Evolutionary conservation across 2,888 invertebrate genomes (phyloP), one percentile per base, ranked within the genome.

Genomic region (Hypsopygia costalis): DNA sequence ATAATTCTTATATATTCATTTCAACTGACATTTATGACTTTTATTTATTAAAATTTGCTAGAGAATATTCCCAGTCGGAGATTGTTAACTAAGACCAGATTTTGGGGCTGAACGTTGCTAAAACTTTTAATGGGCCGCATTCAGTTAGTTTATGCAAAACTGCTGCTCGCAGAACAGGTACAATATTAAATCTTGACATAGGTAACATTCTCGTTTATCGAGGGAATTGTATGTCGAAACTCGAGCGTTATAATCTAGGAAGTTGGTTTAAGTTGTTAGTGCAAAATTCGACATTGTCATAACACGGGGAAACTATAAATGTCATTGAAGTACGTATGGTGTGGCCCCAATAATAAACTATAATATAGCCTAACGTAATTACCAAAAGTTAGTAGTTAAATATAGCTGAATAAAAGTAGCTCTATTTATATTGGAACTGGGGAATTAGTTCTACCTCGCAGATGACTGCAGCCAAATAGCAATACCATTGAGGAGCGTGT

Each of bases 71-170:
- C 21, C 25, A 33, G 12, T 28, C 28, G 2, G 16, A 28, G 22
- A 38, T 36, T 51, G 56, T 62, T 55, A 59, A 51, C 51, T 56
- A 60, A 64, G 60, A 62, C 58, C 59, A 58, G 57, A 65, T 62
- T 65, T 66, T 46, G 63, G 65, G 69, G 69, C 61, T 68, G 16
- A 16, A 16, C 4, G 71, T 71, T 67, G 67, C 69, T 64, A 47
- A 52, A 82, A 82, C 74, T 81, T 81, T 79, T 80, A 79, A 81
- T 81, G 72, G 73, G 71, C 73, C 74, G 66, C 70, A 71, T 78
- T 76, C 68, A 70, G 71, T 67, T 66, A 65, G 66, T 60, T 70
- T 58, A 63, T 62, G 62, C 68, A 65, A 65, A 74, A 71, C 71
- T 67, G 58, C 72, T 67, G 58, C 61, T 55, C 65, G 31, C 58